Evolutionary conservation across 2,797 vertebrate genomes (phyloP), one percentile per base, ranked within the genome.

Genomic region (Onychomys torridus): DNA sequence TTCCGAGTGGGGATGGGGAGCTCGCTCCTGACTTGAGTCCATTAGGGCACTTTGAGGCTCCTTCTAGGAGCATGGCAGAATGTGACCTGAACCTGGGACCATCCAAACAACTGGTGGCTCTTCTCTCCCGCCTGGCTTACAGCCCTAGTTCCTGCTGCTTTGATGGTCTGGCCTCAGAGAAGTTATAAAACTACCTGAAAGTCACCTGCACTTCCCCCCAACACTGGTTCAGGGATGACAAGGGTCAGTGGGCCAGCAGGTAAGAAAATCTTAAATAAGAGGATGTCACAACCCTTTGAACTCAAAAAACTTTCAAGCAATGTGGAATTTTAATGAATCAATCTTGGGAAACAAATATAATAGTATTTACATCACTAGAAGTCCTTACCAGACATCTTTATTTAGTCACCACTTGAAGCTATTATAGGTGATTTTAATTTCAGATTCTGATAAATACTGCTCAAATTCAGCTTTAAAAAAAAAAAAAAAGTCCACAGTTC

Each of bases 341-440:
- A 79, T 69, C 76, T 27, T 37, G 40, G 29, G 59, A 63, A 87
- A 79, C 78, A 82, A 75, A 55, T 79, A 93, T 79, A 40, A 46
- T 75, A 37, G 61, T 12, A 37, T 46, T 67, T 73, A 49, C 21
- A 61, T 43, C 49, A 5, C 57, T 67, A 46, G 76, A 71, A 65
- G 43, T 9, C 27, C 40, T 25, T 21, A 67, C 40, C 16, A 67
- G 63, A 71, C n/a, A 34, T 79, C 43, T 65, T 82, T 37, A 87
- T 19, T 59, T 4, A 43, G 27, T 59, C n/a, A 82, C 21, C n/a
- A 61, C 25, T 82, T 25, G 13, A 25, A 77, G 21, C 52, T 59
- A 87, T 29, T 77, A 65, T 49, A 91, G 61, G 49, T 49, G 61
- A 89, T 78, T 95, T 92, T 82, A 82, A 92, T 49, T 92, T 71